phyloP scores from a whole-genome alignment of 2,888 invertebrate species.

The Gerris lacustris region DNA sequence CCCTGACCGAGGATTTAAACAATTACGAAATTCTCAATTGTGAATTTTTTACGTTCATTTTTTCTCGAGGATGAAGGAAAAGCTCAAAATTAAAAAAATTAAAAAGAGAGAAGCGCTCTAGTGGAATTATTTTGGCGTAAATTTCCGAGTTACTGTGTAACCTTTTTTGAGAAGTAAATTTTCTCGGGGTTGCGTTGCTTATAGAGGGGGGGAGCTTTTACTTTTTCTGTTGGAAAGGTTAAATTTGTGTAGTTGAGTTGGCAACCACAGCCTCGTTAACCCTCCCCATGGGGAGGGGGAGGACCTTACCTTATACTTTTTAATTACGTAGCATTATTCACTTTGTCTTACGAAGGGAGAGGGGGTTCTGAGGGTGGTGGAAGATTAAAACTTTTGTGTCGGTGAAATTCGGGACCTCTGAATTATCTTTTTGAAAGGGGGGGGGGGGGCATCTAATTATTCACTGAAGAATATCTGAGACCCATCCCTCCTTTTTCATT shows the following conservation, averaged over 20 bases:
- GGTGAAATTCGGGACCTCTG: background rate
- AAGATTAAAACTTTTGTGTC: background rate
- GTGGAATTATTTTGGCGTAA: background rate
- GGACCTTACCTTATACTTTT: background rate
- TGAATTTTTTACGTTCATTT: background rate
- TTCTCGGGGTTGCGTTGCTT: too few species aligned
- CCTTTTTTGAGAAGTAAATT: too few species aligned
- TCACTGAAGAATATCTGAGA: background rate
- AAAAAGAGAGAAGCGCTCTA: background rate
- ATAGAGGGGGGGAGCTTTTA: too few species aligned
- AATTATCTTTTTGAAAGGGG: background rate
- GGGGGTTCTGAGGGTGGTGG: background rate
- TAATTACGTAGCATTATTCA: conserved; percentile 1
- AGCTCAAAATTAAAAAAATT: conserved; percentile 1
- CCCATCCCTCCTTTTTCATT: background rate
- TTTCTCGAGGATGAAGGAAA: background rate
- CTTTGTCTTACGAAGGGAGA: background rate
- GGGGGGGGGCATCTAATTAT: background rate
- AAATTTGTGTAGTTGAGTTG: background rate
- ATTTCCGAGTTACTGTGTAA: too few species aligned
- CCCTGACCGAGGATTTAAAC: background rate
- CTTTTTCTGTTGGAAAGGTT: too few species aligned
- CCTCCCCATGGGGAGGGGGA: background rate
- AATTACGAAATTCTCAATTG: conserved; percentile 3
- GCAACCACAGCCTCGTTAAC: background rate